These are phyloP conservation scores for Phyllostomus discolor DNA, from an alignment of 2,113 vertebrate species.

Conservation along the genomic window DNA sequence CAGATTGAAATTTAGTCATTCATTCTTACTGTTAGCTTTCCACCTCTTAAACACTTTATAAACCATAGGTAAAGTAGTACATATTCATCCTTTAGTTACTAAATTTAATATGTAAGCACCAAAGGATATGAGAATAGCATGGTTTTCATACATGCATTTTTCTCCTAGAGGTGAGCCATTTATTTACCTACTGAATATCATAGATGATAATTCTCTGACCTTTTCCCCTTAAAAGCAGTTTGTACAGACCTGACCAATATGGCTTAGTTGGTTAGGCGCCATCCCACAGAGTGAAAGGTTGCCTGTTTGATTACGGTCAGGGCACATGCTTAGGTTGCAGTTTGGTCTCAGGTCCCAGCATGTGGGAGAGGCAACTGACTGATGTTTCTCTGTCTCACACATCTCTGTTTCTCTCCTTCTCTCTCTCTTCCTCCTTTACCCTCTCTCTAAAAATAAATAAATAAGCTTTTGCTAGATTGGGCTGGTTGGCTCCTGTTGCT, in stretches of 20 bases:
- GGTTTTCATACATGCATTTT: not conserved
- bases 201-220: not conserved
- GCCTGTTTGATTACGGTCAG: too few relatives aligned
- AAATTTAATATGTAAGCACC: not conserved
- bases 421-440: too few relatives aligned
- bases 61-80: not conserved
- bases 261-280: too few relatives aligned
- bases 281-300: too few relatives aligned
- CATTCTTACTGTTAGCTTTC: conserved; percentile 34
- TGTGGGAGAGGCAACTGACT: too few relatives aligned
- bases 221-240: not conserved
- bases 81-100: not conserved
- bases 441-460: too few relatives aligned
- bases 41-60: conserved; percentile 19
- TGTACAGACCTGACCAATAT: not conserved
- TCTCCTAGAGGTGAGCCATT: not conserved
- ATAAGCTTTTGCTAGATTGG: too few relatives aligned
- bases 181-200: not conserved
- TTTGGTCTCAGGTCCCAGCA: too few relatives aligned
- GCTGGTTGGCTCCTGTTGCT: too few relatives aligned
- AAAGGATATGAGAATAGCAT: not conserved
- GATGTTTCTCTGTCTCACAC: too few relatives aligned
- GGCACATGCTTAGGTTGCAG: too few relatives aligned
- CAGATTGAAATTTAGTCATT: not conserved
- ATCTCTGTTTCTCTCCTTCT: too few relatives aligned